Evolutionary conservation across 2,888 invertebrate species (phyloP).

Genomic region (Drosophila infuscata): DNA sequence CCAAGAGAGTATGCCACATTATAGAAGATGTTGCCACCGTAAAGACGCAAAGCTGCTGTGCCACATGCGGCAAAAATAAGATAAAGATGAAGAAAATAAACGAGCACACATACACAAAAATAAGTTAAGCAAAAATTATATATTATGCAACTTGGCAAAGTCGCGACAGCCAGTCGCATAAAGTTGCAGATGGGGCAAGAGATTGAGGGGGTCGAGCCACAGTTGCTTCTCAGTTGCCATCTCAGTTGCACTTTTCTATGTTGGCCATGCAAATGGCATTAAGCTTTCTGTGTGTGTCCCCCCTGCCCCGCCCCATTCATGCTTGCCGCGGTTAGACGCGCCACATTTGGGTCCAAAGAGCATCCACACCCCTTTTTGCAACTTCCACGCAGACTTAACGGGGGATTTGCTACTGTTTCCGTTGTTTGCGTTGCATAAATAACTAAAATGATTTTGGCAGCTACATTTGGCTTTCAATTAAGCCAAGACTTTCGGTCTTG

Average conservation of each 20-base stretch:
- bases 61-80: slow-evolving; percentile 41
- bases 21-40: slow-evolving; percentile 22
- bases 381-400: not conserved
- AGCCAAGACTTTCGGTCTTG: slow-evolving; percentile 40
- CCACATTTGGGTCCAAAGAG: slow-evolving; percentile 35
- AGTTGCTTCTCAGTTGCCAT: slow-evolving; percentile 60
- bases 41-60: slow-evolving; percentile 55
- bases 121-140: slow-evolving; percentile 71
- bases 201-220: slow-evolving; percentile 8
- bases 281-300: slow-evolving; percentile 28
- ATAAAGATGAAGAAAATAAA: slow-evolving; percentile 37
- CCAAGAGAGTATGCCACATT: slow-evolving; percentile 51
- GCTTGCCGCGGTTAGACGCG: slow-evolving; percentile 41
- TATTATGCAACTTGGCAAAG: slow-evolving; percentile 70
- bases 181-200: not conserved
- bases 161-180: slow-evolving; percentile 49
- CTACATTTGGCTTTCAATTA: slow-evolving; percentile 63
- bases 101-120: slow-evolving; percentile 53
- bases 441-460: slow-evolving; percentile 61
- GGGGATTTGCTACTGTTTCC: not conserved
- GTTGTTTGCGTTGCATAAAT: slow-evolving; percentile 47
- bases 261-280: slow-evolving; percentile 60
- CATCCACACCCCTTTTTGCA: not conserved
- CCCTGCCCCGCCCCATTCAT: slow-evolving; percentile 2
- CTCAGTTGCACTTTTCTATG: slow-evolving; percentile 54